Evolutionary conservation across 2,888 invertebrate genomes (phyloP).

Genomic region (Eumacrocentrus americanus): DNA sequence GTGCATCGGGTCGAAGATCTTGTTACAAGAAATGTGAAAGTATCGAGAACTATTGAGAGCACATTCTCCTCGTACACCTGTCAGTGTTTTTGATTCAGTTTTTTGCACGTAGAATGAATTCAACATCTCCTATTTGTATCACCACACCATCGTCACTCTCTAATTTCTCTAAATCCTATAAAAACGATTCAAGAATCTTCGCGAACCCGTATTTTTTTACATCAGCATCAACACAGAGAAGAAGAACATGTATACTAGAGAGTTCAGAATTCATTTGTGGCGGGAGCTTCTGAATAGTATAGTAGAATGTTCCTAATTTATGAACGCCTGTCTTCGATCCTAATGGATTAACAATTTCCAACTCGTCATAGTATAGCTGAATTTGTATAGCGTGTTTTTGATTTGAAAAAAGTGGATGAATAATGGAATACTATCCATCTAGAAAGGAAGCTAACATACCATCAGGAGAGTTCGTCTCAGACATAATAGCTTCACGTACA

Average conservation of each 20-base stretch:
- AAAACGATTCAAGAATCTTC: slow-evolving; percentile 33
- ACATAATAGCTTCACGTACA: slow-evolving; percentile 16
- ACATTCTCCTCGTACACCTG: slow-evolving; percentile 28
- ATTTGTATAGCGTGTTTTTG: slow-evolving; percentile 28
- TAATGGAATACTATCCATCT: slow-evolving; percentile 30
- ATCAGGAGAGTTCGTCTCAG: slow-evolving; percentile 30
- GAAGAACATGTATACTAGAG: slow-evolving; percentile 30
- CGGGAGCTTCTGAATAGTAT: slow-evolving; percentile 33
- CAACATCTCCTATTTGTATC: slow-evolving; percentile 21
- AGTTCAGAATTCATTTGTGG: slow-evolving; percentile 31
- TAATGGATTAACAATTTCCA: slow-evolving; percentile 34
- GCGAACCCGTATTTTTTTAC: slow-evolving; percentile 33
- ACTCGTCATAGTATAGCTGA: slow-evolving; percentile 36
- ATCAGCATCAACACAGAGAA: slow-evolving; percentile 30
- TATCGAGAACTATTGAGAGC: slow-evolving; percentile 19
- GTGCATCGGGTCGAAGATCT: slow-evolving; percentile 28
- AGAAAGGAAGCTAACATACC: slow-evolving; percentile 27
- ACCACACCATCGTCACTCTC: slow-evolving; percentile 32
- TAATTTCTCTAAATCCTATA: slow-evolving; percentile 28
- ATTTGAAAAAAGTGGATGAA: slow-evolving; percentile 28
- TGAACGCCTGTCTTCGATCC: slow-evolving; percentile 36
- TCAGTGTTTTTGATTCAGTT: slow-evolving; percentile 16
- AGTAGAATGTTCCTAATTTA: slow-evolving; percentile 35
- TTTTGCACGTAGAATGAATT: slow-evolving; percentile 30
- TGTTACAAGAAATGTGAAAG: slow-evolving; percentile 22